Conservation (phyloP, 2,113 vertebrate species). For the Lepisosteus osseus region DNA sequence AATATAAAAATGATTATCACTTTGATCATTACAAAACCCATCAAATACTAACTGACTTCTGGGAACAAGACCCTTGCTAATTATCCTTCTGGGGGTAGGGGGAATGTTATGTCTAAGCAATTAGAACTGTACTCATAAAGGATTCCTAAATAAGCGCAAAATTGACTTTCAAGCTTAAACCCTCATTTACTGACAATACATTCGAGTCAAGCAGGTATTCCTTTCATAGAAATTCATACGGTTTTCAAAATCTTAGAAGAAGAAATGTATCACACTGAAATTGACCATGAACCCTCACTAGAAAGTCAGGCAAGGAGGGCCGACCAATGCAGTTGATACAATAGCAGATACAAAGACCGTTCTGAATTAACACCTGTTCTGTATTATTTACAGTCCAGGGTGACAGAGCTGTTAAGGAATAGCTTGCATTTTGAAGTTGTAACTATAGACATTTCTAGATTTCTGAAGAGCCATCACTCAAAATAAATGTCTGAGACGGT, state of each 20-base stretch:
- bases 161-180: too few relatives aligned
- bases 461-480: not conserved
- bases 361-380: conserved; percentile 25
- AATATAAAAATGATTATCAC: not conserved
- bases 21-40: not conserved
- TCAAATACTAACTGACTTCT: not conserved
- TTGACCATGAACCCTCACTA: not conserved
- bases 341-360: not conserved
- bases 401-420: conserved; percentile 1
- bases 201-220: too few relatives aligned
- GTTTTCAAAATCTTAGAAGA: not conserved
- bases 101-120: too few relatives aligned
- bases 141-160: too few relatives aligned
- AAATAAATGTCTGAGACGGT: not conserved
- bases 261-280: not conserved
- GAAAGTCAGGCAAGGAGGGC: not conserved
- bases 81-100: too few relatives aligned
- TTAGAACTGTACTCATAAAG: too few relatives aligned
- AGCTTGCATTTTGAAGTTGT: not conserved
- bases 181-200: too few relatives aligned
- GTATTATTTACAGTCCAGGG: conserved; percentile 19
- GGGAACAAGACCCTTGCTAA: too few relatives aligned
- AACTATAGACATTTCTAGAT: conserved; percentile 1
- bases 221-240: not conserved
- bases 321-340: conserved; percentile 1